A percentile compares a stretch with the other conserved stretches of the same genome.
phyloP scores from a whole-genome alignment of 2,888 invertebrate genomes.

The Cosmorhoe ocellata region DNA sequence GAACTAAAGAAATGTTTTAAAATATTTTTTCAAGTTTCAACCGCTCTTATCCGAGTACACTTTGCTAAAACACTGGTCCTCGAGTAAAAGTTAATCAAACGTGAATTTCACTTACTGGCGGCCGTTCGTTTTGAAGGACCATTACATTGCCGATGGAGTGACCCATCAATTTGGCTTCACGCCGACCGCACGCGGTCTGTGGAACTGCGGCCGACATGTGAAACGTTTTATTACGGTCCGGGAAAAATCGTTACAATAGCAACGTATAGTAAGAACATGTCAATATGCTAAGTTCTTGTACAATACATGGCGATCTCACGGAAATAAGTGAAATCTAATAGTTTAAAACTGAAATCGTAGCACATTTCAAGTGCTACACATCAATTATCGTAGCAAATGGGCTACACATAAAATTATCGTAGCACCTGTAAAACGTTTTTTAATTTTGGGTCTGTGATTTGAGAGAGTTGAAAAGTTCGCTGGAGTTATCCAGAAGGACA shows the following conservation, averaged over 20 bases:
- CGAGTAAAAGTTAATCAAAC: constrained; percentile 76
- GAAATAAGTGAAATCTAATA: too few relatives aligned
- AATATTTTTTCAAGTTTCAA: too few relatives aligned
- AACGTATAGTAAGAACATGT: constrained; percentile 45
- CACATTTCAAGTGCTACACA: too few relatives aligned
- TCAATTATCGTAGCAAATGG: too few relatives aligned
- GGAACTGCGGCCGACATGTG: constrained; percentile 71
- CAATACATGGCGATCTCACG: too few relatives aligned
- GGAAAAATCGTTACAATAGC: constrained; percentile 68
- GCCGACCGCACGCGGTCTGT: constrained; percentile 73
- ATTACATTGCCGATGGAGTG: constrained; percentile 78
- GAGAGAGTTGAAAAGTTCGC: too few relatives aligned
- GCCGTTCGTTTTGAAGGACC: constrained; percentile 78
- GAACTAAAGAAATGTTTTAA: too few relatives aligned
- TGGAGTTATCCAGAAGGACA: too few relatives aligned
- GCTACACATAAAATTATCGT: too few relatives aligned
- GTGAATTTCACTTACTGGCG: constrained; percentile 77
- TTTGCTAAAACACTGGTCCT: constrained; percentile 51
- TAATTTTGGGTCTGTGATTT: too few relatives aligned
- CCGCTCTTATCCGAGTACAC: background rate
- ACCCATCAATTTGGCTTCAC: constrained; percentile 78
- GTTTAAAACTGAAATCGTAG: too few relatives aligned
- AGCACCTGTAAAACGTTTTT: too few relatives aligned
- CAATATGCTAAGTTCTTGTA: constrained; percentile 20
- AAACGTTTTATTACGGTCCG: constrained; percentile 74